Conservation (phyloP, 2,797 vertebrate species). For the Buceros bicornis region DNA sequence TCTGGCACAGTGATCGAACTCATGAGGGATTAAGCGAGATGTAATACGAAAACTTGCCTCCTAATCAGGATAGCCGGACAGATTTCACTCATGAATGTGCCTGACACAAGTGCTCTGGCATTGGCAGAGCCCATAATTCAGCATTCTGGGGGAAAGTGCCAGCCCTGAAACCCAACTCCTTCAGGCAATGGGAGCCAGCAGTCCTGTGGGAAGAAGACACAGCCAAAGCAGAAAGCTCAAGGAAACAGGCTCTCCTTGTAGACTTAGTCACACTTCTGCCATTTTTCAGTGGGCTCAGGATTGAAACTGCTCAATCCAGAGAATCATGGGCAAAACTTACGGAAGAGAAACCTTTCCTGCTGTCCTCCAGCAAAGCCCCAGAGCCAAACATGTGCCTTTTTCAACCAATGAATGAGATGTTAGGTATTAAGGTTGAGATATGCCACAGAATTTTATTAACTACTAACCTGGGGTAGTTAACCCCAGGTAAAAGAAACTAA, state of each 20-base stretch:
- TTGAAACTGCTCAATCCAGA: background rate
- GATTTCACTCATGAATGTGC: background rate
- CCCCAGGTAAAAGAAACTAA: background rate
- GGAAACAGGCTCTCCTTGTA: background rate
- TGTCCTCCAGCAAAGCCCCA: background rate
- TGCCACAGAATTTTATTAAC: background rate
- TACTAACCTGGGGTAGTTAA: background rate
- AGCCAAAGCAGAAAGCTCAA: constrained; percentile 8
- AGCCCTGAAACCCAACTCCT: constrained; percentile 12
- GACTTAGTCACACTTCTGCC: background rate
- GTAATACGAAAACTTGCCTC: background rate
- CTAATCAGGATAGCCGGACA: background rate
- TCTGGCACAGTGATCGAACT: background rate
- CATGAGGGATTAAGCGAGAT: background rate
- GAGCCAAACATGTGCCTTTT: background rate
- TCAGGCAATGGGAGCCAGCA: background rate
- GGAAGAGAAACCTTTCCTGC: background rate
- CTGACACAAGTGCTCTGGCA: background rate
- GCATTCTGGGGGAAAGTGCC: background rate
- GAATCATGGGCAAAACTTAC: background rate
- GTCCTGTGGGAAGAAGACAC: background rate
- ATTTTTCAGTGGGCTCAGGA: background rate
- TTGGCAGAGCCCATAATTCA: background rate
- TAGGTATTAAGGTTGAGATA: background rate
- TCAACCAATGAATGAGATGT: background rate